Evolutionary conservation across 2,113 vertebrate genomes (phyloP), one percentile per base, ranked within the genome.

Genomic region (Meleagris gallopavo): DNA sequence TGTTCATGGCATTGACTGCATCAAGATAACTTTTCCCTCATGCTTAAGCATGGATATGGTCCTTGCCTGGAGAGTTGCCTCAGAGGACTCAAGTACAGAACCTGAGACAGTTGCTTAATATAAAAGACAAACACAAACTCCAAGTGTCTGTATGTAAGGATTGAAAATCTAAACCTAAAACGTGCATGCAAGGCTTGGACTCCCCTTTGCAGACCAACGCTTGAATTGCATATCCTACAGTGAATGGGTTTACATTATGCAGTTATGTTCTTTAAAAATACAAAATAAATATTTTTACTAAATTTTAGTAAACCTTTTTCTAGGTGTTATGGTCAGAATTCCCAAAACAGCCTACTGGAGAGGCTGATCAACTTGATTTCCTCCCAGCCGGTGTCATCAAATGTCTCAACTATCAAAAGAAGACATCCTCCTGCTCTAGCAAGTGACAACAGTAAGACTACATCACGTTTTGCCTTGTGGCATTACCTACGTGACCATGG

Each of bases 11-110:
- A 97, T 43, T 62, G 97, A 98, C 95, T 46, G 95, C 97, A 97
- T 98, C 98, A 97, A 97, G 97, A 97, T 97, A 98, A 97, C 96
- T 98, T 98, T 98, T 97, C 97, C 96, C 97, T 93, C 1, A 2
- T 94, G 94, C 94, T 74, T 96, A 96, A 95, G 79, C 80, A 94
- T 79, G 93, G 87, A 89, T 94, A 83, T 83, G 76, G 89, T 82
- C 77, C 83, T 94, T 34, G 57, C 61, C 69, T 88, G 54, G 94
- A 97, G 86, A 74, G 84, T 79, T 85, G 93, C 67, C 95, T 97
- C 92, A 90, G 94, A 97, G 86, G 65, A 75, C 40, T 74, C 57
- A 93, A 77, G 83, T 89, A 89, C 22, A 80, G 61, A 92, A 78
- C 40, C 16, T 13, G 45, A 90, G 60, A 70, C 57, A 41, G 65